Evolutionary conservation across 2,113 vertebrate genomes (phyloP), one percentile per base, ranked within the genome.

Genomic region (Lophotis ruficrista): DNA sequence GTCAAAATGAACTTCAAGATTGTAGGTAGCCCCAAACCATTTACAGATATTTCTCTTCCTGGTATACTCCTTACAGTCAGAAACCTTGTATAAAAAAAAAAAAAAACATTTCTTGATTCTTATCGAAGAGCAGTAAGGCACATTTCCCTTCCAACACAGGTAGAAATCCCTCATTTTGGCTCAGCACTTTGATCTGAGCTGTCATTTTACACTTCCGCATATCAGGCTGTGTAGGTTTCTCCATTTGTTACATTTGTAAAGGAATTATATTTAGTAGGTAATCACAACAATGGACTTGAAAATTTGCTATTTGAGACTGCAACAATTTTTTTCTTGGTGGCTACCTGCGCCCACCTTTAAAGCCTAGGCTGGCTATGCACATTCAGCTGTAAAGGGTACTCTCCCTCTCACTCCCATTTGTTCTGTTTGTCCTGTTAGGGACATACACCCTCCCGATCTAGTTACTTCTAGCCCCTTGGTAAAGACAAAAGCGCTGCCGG

Each of bases 401-500:
- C n/a, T 41, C 28, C 27, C 23, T 35, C 48, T 88, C 54, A 9
- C 23, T 83, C 21, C 17, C 7, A 10, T 90, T 96, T 92, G 65
- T 89, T 77, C 76, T 73, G 18, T 64, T 89, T 81, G 80, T 88
- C 83, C 89, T 95, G 4, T 47, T 22, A 62, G 80, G 64, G 43
- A 48, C 41, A 65, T 9, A 65, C 5, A 20, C 6, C 13, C 53
- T 28, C 41, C 35, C 0, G 47, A 89, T 96, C 82, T 25, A 23
- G 47, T 95, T 93, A 88, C 78, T 86, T 77, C 69, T 65, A 91
- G 72, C 47, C 50, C 33, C 65, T 25, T 69, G 81, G 31, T 76
- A 86, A 70, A 80, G 64, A 78, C 77, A 92, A 87, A 96, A 94
- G 14, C 5, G 12, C 80, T 92, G 76, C 93, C 94, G 91, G 86